These are phyloP conservation scores for Poicephalus meyeri DNA, from an alignment of 2,113 vertebrate species.

Conservation along the genomic window DNA sequence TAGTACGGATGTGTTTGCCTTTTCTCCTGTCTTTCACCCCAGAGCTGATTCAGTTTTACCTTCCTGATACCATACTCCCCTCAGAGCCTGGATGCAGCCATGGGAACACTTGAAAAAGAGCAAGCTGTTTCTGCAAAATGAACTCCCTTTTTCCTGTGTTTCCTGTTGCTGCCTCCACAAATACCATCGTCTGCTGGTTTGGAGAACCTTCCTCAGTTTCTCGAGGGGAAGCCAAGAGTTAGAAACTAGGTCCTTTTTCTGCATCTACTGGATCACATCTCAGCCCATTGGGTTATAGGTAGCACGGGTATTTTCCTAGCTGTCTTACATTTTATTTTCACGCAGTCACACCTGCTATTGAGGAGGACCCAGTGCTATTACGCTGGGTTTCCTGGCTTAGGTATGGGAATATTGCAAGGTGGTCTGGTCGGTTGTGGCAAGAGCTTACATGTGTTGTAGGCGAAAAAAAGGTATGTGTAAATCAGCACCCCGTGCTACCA, in stretches of 20 bases:
- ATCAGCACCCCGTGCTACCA: not conserved
- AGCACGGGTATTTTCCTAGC: not conserved
- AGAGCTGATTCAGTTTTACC: not conserved
- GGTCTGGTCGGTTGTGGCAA: not conserved
- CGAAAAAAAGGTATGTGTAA: not conserved
- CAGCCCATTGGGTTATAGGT: not conserved
- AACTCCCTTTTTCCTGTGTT: not conserved
- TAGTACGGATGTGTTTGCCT: not conserved
- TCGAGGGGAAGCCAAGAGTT: not conserved
- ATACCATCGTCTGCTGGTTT: fast-evolving
- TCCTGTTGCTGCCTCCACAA: not conserved
- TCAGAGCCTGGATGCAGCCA: not conserved
- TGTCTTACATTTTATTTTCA: not conserved
- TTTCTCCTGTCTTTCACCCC: not conserved
- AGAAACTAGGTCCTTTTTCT: not conserved
- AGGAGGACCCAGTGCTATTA: not conserved
- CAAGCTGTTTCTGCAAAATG: not conserved
- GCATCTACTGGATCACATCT: not conserved
- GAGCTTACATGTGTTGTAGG: not conserved
- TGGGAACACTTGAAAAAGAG: not conserved
- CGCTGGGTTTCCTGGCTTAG: not conserved
- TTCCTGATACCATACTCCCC: not conserved
- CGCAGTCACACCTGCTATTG: not conserved
- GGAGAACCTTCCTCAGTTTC: not conserved
- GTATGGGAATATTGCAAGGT: not conserved